phyloP scores from a whole-genome alignment of 2,888 invertebrate genomes.

The Oxystoma pomonae region DNA sequence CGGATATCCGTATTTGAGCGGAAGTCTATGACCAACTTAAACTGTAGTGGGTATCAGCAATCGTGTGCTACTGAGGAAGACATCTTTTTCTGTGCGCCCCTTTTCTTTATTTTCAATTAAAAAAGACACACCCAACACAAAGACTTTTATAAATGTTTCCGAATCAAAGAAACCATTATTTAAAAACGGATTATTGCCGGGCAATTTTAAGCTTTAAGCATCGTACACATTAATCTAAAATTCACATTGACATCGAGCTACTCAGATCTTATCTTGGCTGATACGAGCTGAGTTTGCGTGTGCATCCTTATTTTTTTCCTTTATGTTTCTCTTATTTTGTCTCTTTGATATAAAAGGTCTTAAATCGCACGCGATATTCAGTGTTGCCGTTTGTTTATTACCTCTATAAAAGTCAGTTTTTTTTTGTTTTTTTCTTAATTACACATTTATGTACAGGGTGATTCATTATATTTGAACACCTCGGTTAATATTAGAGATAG shows the following conservation, averaged over 20 bases:
- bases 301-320: constrained; percentile 15
- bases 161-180: not conserved
- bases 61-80: no score
- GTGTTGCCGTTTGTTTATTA: constrained; percentile 17
- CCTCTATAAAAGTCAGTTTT: no score
- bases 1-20: no score
- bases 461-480: no score
- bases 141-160: not conserved
- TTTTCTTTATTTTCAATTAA: no score
- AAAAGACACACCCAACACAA: no score
- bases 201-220: not conserved
- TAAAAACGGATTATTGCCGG: not conserved
- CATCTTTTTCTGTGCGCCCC: no score
- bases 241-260: constrained; percentile 23
- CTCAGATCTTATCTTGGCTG: constrained; percentile 20
- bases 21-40: no score
- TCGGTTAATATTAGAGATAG: no score
- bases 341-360: not conserved
- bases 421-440: no score
- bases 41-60: no score
- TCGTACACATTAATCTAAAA: constrained; percentile 18
- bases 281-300: constrained; percentile 20
- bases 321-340: constrained; percentile 11
- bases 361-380: constrained; percentile 3
- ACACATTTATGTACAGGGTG: no score